Evolutionary conservation across 1,140 invertebrate species (phyloP), one percentile per base, ranked within the genome.

Genomic region (Saxidomus purpurata): DNA sequence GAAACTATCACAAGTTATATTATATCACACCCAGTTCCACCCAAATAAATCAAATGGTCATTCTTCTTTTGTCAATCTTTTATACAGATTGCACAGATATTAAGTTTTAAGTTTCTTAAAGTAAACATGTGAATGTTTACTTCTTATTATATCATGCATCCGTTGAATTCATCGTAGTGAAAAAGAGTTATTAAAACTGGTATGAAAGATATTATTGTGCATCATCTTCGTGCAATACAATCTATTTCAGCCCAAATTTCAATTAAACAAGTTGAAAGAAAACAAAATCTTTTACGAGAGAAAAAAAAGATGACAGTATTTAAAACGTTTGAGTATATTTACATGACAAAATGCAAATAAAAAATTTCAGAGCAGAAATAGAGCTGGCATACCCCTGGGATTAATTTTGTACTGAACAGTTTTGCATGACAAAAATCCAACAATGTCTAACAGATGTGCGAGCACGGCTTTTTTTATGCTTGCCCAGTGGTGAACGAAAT

Each of bases 281-380:
- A 55, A 55, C 19, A 55, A n/a, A 55, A 55, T 55, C 8, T 55
- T 55, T 19, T 22, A 55, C 4, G 52, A 15, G 52, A n/a, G 52
- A n/a, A 55, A n/a, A 47, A 47, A 55, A 55, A 55, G 22, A 22
- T 55, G 22, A n/a, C 52, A 43, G 3, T 59, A 67, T 67, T 67
- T 11, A 6, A 22, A 31, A 67, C 17, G n/a, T 67, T 67, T 36
- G n/a, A 67, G 61, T 67, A 25, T 67, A 67, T 67, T 67, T 67
- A 67, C 61, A 31, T 67, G 61, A 67, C 4, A 25, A 61, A 67
- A 67, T 67, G 61, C 61, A 67, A 67, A 67, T 17, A 67, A 11
- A 67, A 28, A 59, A 8, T 31, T 67, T 31, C n/a, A 67, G 28
- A 61, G 31, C 61, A 67, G 25, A 67, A 15, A 67, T 67, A 31